phyloP scores from a whole-genome alignment of 2,888 invertebrate genomes.

The Biston betularia region DNA sequence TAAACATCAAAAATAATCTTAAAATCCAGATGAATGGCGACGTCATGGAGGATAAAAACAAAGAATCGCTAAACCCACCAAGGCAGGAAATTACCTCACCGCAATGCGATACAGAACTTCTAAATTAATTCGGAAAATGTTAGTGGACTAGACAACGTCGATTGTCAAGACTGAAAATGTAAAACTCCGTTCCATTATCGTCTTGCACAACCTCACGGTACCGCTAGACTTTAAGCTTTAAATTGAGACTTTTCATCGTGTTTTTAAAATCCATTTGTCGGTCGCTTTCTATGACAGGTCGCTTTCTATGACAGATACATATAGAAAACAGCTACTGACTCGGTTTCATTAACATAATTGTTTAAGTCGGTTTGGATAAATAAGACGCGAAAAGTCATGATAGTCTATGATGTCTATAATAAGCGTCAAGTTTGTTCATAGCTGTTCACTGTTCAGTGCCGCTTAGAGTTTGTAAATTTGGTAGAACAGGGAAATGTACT shows the following conservation, averaged over 20 bases:
- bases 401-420: neutral
- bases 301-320: slow-evolving; percentile 49
- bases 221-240: slow-evolving; percentile 18
- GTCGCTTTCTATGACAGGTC: slow-evolving; percentile 42
- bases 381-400: slow-evolving; percentile 25
- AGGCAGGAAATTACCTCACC: slow-evolving; percentile 2
- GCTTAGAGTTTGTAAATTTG: no score
- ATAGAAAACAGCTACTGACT: slow-evolving; percentile 44
- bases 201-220: slow-evolving; percentile 1
- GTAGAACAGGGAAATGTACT: no score
- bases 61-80: slow-evolving; percentile 43
- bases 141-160: slow-evolving; percentile 3
- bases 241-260: slow-evolving; percentile 53
- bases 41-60: slow-evolving; percentile 57
- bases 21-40: slow-evolving; percentile 69
- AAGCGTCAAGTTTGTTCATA: no score
- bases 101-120: slow-evolving; percentile 1
- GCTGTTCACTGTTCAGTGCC: no score
- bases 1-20: slow-evolving; percentile 68
- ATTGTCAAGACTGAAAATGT: slow-evolving; percentile 16
- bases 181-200: slow-evolving; percentile 9
- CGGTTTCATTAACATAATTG: slow-evolving; percentile 58
- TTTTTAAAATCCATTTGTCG: slow-evolving; percentile 56
- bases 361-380: slow-evolving; percentile 42
- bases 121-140: neutral